Evolutionary conservation across 2,113 vertebrate species (phyloP), one percentile per base, ranked within the genome.

Genomic region (Carollia perspicillata): DNA sequence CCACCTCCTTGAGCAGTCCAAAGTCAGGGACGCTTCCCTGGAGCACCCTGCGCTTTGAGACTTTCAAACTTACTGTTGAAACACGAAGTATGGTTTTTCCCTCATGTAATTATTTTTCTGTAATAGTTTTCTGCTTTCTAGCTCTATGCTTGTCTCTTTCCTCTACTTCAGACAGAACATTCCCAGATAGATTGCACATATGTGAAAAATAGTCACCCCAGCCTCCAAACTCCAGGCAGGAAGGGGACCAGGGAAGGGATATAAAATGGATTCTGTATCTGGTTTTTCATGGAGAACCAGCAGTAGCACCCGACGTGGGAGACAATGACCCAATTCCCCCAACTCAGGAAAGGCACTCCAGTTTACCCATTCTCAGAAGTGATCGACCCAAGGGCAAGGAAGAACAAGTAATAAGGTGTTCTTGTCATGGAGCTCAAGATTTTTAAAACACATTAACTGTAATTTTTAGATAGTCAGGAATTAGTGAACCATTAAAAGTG

Each of bases 401-500:
- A 98, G 95, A 94, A 97, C 98, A 98, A 97, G 33, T 78, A 97
- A 84, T 94, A 97, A 97, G 90, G 93, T 96, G 97, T 97, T 98
- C 96, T 97, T 98, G 93, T 89, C 30, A 11, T 97, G 95, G 93
- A 98, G 95, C 92, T 98, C 84, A 89, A 98, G 98, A 97, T 97
- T 98, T 98, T 98, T 98, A 98, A 98, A 98, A 98, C 97, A 97
- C 98, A 98, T 98, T 98, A 98, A 97, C 98, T 98, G 97, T 98
- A 98, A 98, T 98, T 98, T 98, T 98, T 98, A 98, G 98, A 98
- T 98, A 98, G 98, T 98, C 98, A 98, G 98, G 97, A 98, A 66
- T 97, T 98, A 98, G 97, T 98, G 98, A 98, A 98, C 98, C 98
- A 89, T 98, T 98, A 96, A 98, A 98, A 98, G 97, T 98, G 98